phyloP scores from a whole-genome alignment of 2,888 invertebrate species.

The Ennomos fuscantarius region DNA sequence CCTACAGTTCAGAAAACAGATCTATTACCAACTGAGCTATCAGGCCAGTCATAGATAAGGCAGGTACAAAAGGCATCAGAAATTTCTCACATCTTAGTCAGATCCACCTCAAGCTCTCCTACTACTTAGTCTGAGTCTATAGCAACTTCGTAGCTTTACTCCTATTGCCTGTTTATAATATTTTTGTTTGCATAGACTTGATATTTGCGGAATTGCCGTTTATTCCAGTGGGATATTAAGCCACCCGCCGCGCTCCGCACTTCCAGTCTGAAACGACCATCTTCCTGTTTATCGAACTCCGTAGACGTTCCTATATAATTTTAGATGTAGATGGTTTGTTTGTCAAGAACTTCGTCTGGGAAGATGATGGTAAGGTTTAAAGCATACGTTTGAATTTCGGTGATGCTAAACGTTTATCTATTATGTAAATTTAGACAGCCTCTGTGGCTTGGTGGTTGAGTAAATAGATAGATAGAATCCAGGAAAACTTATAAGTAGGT shows the following conservation, averaged over 20 bases:
- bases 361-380: background rate
- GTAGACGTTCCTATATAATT: conserved; percentile 47
- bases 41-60: no score
- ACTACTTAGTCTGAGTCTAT: conserved; percentile 57
- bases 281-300: conserved; percentile 71
- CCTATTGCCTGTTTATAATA: conserved; percentile 70
- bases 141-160: conserved; percentile 55
- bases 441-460: no score
- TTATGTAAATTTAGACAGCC: no score
- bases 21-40: no score
- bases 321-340: conserved; percentile 45
- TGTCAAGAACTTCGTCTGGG: conserved; percentile 33
- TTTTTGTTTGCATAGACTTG: conserved; percentile 67
- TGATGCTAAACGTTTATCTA: no score
- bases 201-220: conserved; percentile 74
- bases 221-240: conserved; percentile 78
- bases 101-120: background rate
- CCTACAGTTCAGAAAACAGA: no score
- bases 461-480: no score
- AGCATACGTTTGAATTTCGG: no score
- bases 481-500: no score
- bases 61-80: background rate
- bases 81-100: background rate
- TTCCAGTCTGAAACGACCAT: conserved; percentile 55
- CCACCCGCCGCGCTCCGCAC: conserved; percentile 63